Conservation (phyloP, 1,140 invertebrate genomes). For the Teleogryllus occipitalis region DNA sequence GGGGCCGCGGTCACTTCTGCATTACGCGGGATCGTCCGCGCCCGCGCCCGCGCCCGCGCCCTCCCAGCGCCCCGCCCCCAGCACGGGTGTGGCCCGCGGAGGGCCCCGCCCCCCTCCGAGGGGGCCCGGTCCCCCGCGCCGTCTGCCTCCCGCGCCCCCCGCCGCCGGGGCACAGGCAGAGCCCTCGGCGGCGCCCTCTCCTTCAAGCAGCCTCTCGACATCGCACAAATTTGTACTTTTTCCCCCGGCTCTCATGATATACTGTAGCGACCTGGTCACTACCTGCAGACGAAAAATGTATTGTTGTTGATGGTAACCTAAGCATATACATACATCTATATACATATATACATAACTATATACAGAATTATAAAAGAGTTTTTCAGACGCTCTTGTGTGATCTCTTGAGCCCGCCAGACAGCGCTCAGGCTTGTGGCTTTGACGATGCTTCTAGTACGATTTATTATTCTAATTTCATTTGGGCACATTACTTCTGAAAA, state of each 20-base stretch:
- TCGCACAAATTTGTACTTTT: not conserved
- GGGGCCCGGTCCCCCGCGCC: too few relatives aligned
- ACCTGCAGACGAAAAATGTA: not conserved
- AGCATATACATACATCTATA: not conserved
- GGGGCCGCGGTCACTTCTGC: too few relatives aligned
- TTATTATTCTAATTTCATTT: too few relatives aligned
- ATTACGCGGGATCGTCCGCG: too few relatives aligned
- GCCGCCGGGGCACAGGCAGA: not conserved
- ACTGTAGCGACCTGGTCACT: not conserved
- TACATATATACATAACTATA: conserved; percentile 6
- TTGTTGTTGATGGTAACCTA: not conserved
- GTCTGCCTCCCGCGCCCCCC: too few relatives aligned
- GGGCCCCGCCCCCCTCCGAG: too few relatives aligned
- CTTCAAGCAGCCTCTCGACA: not conserved
- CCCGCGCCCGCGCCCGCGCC: too few relatives aligned
- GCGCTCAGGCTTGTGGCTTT: too few relatives aligned
- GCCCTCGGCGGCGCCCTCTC: not conserved
- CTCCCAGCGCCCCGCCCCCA: too few relatives aligned
- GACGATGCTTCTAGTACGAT: too few relatives aligned
- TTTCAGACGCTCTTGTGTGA: not conserved
- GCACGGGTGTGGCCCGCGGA: too few relatives aligned
- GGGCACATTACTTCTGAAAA: too few relatives aligned
- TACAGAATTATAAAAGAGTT: not conserved
- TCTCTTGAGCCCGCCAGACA: not conserved
- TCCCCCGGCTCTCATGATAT: not conserved